Percentiles rank a stretch among this genome's conserved stretches.
Evolutionary conservation across 1,140 invertebrate genomes (phyloP).

Genomic region (Microplitis demolitor): DNA sequence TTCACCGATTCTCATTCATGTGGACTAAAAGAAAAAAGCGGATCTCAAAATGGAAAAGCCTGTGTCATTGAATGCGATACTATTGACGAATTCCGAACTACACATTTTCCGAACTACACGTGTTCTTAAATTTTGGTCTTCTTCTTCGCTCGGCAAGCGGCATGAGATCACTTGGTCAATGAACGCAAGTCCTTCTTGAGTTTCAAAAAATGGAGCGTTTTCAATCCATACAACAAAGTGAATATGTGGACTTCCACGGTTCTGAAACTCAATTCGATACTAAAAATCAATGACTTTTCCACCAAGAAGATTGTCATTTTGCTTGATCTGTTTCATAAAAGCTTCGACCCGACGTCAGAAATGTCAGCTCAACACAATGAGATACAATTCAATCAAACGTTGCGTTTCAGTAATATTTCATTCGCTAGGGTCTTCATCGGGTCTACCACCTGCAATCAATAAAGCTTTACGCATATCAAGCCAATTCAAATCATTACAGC

Average conservation of each 20-base stretch:
- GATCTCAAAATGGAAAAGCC: neutral
- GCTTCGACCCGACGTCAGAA: conserved; percentile 49
- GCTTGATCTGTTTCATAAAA: conserved; percentile 38
- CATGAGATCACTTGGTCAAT: conserved; percentile 30
- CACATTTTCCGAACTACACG: neutral
- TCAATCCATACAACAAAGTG: conserved; percentile 56
- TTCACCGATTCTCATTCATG: conserved; percentile 1
- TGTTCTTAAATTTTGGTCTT: conserved; percentile 36
- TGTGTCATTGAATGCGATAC: conserved; percentile 7
- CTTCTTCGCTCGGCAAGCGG: conserved; percentile 22
- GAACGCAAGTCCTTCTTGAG: conserved; percentile 35
- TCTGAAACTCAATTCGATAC: conserved; percentile 55
- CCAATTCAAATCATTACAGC: conserved; percentile 50
- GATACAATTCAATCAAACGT: conserved; percentile 44
- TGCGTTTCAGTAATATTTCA: conserved; percentile 40
- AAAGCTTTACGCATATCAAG: conserved; percentile 42
- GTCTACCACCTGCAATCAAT: conserved; percentile 43
- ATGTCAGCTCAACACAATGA: conserved; percentile 45
- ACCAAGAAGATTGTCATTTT: conserved; percentile 26
- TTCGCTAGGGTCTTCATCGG: conserved; percentile 36
- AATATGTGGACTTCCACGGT: conserved; percentile 56
- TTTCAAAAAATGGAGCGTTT: conserved; percentile 46
- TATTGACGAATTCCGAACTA: neutral
- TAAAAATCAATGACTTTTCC: conserved; percentile 33
- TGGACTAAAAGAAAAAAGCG: conserved; percentile 8